Base-by-base conservation (phyloP, 1,140 invertebrate genomes). In the Arctopsyche grandis region DNA sequence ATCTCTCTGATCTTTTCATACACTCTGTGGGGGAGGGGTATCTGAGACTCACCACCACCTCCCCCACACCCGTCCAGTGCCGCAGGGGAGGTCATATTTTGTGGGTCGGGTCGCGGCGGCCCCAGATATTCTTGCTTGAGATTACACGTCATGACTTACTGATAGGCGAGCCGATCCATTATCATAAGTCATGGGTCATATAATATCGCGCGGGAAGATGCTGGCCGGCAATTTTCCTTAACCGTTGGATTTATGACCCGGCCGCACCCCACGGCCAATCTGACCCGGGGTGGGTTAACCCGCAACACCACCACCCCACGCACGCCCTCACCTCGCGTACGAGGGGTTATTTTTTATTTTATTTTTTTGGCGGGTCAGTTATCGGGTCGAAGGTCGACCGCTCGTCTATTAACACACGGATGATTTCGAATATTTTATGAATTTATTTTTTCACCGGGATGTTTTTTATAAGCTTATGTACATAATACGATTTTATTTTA, bases 61-160 rank as follows among this genome's bases (percentile, higher is more conserved):
- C 29, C 29, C 29, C 29, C 29, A 38, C 29, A 7, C 29, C 29
- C 29, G 29, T 38, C 29, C 29, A 38, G 29, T 38, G 29, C 29
- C 29, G 16, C 12, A 16, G 48, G 81, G 78, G 75, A 69, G 81
- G 81, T 76, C 81, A 82, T 79, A 82, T 82, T 82, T 82, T 82
- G 16, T 19, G 78, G 75, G 75, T 69, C 48, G 74, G 74, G 69
- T 79, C 73, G 79, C 29, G 75, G 48, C 12, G 70, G 9, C 21
- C 58, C 70, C 19, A 38, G 74, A 75, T 75, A 58, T 48, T 66
- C 52, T 69, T 44, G 71, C 75, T 48, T 66, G 43, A 79, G 78
- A 82, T 82, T 79, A 75, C 81, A 78, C 75, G 81, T 79, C 78
- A 82, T 82, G 78, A 80, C 81, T 82, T 82, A 82, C 81, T 79